Conservation (phyloP, 2,797 vertebrate genomes). For the Oophaga sylvatica region DNA sequence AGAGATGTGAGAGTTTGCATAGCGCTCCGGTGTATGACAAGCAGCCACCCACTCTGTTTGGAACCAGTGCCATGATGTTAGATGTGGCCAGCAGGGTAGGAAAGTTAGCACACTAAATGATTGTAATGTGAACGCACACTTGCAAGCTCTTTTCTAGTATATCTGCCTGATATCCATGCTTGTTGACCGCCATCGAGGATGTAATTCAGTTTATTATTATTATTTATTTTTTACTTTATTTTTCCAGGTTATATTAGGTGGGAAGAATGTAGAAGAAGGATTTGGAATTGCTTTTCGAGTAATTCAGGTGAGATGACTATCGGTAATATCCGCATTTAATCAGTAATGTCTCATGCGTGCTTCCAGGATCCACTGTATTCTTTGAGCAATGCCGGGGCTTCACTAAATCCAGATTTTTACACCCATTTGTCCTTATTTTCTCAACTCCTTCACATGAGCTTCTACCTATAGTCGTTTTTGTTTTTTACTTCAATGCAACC, state of each 20-base stretch:
- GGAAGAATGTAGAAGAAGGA: slow-evolving; percentile 96
- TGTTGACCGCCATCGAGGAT: too few species aligned
- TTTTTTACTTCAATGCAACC: too few species aligned
- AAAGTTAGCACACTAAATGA: not conserved
- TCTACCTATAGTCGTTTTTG: too few species aligned
- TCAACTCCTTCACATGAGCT: too few species aligned
- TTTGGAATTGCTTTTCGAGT: slow-evolving; percentile 97
- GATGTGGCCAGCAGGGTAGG: slow-evolving; percentile 94
- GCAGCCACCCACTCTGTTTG: slow-evolving; percentile 84
- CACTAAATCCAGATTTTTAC: too few species aligned
- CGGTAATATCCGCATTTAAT: not conserved
- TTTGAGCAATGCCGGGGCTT: not conserved
- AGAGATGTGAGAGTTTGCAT: slow-evolving; percentile 84
- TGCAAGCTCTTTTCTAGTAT: not conserved
- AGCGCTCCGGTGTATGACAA: slow-evolving; percentile 71
- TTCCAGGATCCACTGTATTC: not conserved
- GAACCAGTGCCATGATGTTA: slow-evolving; percentile 86
- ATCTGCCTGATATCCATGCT: too few species aligned
- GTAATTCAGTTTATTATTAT: not conserved
- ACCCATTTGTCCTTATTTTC: too few species aligned
- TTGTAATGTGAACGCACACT: not conserved
- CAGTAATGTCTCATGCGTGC: not conserved
- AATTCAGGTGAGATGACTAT: slow-evolving; percentile 83
- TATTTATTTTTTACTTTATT: not conserved
- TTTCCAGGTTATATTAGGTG: slow-evolving; percentile 91